These are phyloP conservation scores for Phoeniculus purpureus DNA, from an alignment of 2,797 vertebrate species.

Conservation along the genomic window DNA sequence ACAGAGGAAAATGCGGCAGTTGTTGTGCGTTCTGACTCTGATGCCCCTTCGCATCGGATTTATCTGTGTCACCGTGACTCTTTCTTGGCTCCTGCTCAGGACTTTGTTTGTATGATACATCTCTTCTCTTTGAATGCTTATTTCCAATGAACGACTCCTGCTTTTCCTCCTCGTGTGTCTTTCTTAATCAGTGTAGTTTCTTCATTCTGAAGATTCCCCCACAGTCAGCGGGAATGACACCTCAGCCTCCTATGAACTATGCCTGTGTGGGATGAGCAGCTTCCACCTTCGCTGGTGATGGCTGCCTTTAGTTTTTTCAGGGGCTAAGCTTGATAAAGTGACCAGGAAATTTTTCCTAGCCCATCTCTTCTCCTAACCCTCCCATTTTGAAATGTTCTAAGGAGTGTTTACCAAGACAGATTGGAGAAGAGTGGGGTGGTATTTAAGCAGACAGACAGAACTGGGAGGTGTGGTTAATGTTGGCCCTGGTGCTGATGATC, in stretches of 20 bases:
- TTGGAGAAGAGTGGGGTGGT: not conserved
- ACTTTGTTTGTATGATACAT: not conserved
- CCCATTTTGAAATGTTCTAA: not conserved
- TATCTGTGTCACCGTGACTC: not conserved
- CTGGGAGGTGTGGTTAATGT: not conserved
- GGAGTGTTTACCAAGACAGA: rapidly evolving
- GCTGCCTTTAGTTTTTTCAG: rapidly evolving
- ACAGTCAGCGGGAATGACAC: rapidly evolving
- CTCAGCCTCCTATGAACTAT: not conserved
- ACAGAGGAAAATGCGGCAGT: rapidly evolving
- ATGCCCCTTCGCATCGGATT: rapidly evolving
- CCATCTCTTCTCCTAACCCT: not conserved
- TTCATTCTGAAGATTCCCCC: not conserved
- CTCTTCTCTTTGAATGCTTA: not conserved
- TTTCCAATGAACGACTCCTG: not conserved
- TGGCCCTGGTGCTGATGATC: not conserved
- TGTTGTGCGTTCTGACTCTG: not conserved
- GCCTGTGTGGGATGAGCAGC: not conserved
- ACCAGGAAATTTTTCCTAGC: not conserved
- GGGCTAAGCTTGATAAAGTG: not conserved
- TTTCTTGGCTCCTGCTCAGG: not conserved
- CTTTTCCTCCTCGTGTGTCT: not conserved
- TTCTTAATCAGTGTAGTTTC: not conserved
- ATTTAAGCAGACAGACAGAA: not conserved
- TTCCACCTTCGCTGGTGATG: not conserved